These are phyloP conservation scores for Sturmia bella DNA, from an alignment of 2,888 invertebrate species.

Conservation along the genomic window DNA sequence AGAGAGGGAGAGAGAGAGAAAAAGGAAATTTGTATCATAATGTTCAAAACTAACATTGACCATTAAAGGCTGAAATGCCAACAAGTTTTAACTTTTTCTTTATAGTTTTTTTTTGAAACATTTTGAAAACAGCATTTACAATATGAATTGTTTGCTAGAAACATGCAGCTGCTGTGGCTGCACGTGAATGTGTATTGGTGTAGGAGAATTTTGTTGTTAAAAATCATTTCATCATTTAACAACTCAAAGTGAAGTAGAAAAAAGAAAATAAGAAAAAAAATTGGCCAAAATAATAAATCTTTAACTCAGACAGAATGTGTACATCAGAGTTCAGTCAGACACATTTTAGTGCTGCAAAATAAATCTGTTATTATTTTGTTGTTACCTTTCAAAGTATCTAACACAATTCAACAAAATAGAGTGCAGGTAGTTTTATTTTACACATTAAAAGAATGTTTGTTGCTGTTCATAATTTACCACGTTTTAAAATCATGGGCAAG, in stretches of 20 bases:
- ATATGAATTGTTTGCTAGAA: conserved; percentile 33
- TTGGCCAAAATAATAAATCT: conserved; percentile 67
- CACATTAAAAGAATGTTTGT: conserved; percentile 19
- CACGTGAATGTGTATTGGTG: conserved; percentile 8
- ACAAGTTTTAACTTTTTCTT: conserved; percentile 52
- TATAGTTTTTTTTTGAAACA: conserved; percentile 13
- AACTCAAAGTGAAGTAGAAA: conserved; percentile 19
- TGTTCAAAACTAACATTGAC: conserved; percentile 49
- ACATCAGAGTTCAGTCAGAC: background rate
- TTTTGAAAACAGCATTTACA: conserved; percentile 59
- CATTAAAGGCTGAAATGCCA: conserved; percentile 62
- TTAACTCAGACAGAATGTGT: conserved; percentile 41
- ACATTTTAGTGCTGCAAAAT: conserved; percentile 23
- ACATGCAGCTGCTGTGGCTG: conserved; percentile 35
- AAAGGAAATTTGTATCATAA: conserved; percentile 1
- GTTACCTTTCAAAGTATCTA: conserved; percentile 34
- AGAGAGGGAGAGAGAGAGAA: background rate
- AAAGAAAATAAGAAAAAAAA: conserved; percentile 37
- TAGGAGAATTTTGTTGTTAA: conserved; percentile 47
- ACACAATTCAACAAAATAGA: conserved; percentile 53
- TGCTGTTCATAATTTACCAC: conserved; percentile 54
- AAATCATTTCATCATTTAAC: conserved; percentile 46
- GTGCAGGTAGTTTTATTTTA: conserved; percentile 52
- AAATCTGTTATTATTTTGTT: conserved; percentile 52
- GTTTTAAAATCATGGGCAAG: conserved; percentile 34